Conservation (phyloP, 2,113 vertebrate species). For the Hemicordylus capensis region DNA sequence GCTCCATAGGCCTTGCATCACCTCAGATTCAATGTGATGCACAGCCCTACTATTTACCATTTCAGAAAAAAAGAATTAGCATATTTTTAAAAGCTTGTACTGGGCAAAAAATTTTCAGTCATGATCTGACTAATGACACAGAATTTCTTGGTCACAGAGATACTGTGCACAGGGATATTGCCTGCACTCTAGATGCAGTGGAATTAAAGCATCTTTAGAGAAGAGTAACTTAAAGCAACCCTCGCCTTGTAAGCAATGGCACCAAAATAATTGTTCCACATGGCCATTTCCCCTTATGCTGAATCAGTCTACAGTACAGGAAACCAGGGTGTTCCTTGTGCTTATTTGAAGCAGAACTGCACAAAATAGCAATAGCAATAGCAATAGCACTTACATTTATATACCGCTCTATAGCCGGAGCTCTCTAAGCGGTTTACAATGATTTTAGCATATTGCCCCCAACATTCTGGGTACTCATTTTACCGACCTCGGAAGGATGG, state of each 20-base stretch:
- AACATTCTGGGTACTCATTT: too few species aligned
- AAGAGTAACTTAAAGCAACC: not conserved
- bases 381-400: too few species aligned
- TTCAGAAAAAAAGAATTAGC: not conserved
- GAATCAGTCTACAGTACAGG: not conserved
- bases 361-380: too few species aligned
- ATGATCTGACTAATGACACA: constrained; percentile 5
- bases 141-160: constrained; percentile 2
- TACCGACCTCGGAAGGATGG: too few species aligned
- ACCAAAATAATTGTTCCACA: not conserved
- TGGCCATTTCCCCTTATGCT: not conserved
- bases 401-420: too few species aligned
- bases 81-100: not conserved
- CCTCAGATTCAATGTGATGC: too few species aligned
- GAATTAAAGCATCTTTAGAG: fast-evolving
- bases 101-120: not conserved
- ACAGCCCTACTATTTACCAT: not conserved
- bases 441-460: too few species aligned
- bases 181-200: not conserved
- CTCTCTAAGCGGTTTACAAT: too few species aligned
- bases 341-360: constrained; percentile 21
- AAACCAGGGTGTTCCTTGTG: fast-evolving
- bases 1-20: too few species aligned
- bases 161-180: not conserved
- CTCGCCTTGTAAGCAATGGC: not conserved